Evolutionary conservation across 2,113 vertebrate genomes (phyloP), one percentile per base, ranked within the genome.

Genomic region (Sterna hirundo): DNA sequence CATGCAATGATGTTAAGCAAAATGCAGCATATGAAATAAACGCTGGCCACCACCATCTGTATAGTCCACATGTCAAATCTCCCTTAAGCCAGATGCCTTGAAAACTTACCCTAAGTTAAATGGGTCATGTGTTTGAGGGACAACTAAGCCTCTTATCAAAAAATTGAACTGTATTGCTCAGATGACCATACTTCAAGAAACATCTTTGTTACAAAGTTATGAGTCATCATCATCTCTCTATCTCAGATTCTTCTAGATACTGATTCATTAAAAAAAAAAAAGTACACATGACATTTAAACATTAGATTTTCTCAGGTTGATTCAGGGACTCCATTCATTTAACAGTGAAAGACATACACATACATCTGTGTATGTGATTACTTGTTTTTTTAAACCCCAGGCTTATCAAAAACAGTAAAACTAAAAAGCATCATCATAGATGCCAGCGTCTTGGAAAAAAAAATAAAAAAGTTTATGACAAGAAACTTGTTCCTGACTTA

Each of bases 21-120:
- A 95, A 78, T 3, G 1, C 55, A 90, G 78, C 3, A n/a, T 1
- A 54, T 34, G 17, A 82, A 66, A 80, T 54, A 36, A 95, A 88
- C 0, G 0, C 11, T 15, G 3, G 25, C 29, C 34, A 75, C 13
- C 21, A 83, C 23, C 66, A 77, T 7, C 54, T 74, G 29, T 47
- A n/a, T 2, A 77, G 60, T 55, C 32, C 60, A 49, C 0, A 1
- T 83, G 26, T 60, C n/a, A 80, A 70, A 83, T 47, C 29, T 86
- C 30, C 54, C 34, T 34, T 42, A 84, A 82, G 15, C 15, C 22
- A 87, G 29, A 78, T 47, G 36, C 52, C 40, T 72, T 66, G 12
- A 90, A 69, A 90, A 69, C 1, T 77, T 65, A 80, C 12, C 4
- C 17, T 47, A 9, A 44, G 4, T 62, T 47, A 78, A 92, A 79